Conservation (phyloP, 1,140 invertebrate species). For the Neelides sp. region DNA sequence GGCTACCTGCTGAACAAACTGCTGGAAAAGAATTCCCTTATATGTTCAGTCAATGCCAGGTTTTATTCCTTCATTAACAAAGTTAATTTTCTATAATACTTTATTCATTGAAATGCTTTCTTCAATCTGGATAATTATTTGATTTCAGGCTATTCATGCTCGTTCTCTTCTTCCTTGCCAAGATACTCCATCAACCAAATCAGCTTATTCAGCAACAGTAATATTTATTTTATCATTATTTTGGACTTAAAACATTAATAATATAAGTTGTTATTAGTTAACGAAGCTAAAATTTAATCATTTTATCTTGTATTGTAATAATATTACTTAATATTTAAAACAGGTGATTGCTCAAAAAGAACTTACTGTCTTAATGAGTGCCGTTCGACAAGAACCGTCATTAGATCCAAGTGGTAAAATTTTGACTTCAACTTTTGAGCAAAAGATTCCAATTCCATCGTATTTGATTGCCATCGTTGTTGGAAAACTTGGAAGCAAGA, state of each 20-base stretch:
- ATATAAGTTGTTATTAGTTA: no score
- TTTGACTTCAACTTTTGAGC: slow-evolving; percentile 49
- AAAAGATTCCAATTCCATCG: slow-evolving; percentile 60
- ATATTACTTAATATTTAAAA: background rate
- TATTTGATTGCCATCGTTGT: slow-evolving; percentile 77
- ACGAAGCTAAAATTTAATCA: slow-evolving; percentile 10
- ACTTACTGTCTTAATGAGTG: slow-evolving; percentile 80
- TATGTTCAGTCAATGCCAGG: slow-evolving; percentile 83
- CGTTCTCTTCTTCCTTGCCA: slow-evolving; percentile 82
- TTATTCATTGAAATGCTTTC: background rate
- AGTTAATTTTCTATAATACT: background rate
- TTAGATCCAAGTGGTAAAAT: slow-evolving; percentile 29
- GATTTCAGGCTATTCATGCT: slow-evolving; percentile 68
- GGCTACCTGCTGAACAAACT: slow-evolving; percentile 74
- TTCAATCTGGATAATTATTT: no score
- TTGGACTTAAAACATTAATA: no score
- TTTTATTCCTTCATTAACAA: slow-evolving; percentile 34
- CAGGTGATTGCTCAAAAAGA: slow-evolving; percentile 59
- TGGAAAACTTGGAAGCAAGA: slow-evolving; percentile 61
- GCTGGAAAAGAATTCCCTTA: slow-evolving; percentile 73
- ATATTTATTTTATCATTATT: slow-evolving; percentile 29
- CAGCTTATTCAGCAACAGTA: slow-evolving; percentile 69
- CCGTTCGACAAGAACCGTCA: slow-evolving; percentile 45
- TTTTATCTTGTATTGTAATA: slow-evolving; percentile 2
- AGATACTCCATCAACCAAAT: slow-evolving; percentile 84